These are phyloP conservation scores for Eristalis intricaria DNA, from an alignment of 2,888 invertebrate species.

Conservation along the genomic window DNA sequence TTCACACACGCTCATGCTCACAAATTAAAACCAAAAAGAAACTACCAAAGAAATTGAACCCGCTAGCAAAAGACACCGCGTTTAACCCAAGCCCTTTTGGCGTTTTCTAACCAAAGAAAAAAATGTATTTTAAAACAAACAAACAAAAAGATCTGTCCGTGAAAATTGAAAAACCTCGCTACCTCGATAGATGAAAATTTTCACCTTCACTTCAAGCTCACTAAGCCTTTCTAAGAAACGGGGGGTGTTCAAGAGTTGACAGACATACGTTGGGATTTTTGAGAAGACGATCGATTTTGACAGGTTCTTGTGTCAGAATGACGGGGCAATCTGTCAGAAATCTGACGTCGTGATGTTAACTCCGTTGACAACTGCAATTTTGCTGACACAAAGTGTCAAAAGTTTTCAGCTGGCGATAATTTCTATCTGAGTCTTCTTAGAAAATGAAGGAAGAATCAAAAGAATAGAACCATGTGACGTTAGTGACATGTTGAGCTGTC, in stretches of 20 bases:
- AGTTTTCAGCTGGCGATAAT: too few relatives aligned
- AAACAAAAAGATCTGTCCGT: not conserved
- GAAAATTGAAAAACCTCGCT: not conserved
- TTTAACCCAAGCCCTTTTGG: not conserved
- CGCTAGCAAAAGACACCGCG: constrained; percentile 4
- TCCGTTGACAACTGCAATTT: too few relatives aligned
- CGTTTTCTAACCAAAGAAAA: not conserved
- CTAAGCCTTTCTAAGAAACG: not conserved
- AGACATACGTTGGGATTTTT: not conserved
- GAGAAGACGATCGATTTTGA: not conserved
- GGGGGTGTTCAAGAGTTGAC: not conserved
- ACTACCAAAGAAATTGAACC: constrained; percentile 30
- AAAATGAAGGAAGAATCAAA: too few relatives aligned
- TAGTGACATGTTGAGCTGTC: too few relatives aligned
- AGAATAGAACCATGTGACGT: too few relatives aligned
- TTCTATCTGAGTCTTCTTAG: too few relatives aligned
- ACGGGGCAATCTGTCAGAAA: too few relatives aligned
- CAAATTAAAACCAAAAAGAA: constrained; percentile 71
- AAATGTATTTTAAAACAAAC: not conserved
- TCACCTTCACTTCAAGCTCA: not conserved
- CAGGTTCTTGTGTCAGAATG: not conserved
- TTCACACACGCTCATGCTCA: constrained; percentile 83
- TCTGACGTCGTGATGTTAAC: too few relatives aligned
- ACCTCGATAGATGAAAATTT: not conserved
- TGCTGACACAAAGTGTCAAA: too few relatives aligned